phyloP scores from a whole-genome alignment of 2,888 invertebrate genomes.

The Phortica okadai region DNA sequence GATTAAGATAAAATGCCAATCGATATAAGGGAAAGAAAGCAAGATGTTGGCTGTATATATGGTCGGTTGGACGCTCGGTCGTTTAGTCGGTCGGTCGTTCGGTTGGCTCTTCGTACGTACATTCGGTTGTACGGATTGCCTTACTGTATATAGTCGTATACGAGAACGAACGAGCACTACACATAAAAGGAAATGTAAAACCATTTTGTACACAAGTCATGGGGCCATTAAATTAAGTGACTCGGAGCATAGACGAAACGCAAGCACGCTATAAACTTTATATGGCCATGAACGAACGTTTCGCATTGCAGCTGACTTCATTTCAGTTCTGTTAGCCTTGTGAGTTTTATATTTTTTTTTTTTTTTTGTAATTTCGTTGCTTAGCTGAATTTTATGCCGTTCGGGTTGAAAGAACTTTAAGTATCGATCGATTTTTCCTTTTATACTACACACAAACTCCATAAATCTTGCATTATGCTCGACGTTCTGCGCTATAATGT shows the following conservation, averaged over 20 bases:
- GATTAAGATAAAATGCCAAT: constrained; percentile 70
- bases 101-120: constrained; percentile 21
- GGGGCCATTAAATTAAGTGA: constrained; percentile 48
- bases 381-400: too few species aligned
- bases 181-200: constrained; percentile 68
- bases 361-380: too few species aligned
- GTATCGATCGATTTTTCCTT: too few species aligned
- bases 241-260: constrained; percentile 63
- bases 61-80: neutral
- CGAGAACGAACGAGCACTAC: constrained; percentile 28
- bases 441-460: too few species aligned
- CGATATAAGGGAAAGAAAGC: constrained; percentile 69
- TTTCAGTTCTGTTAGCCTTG: too few species aligned
- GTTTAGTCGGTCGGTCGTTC: constrained; percentile 9
- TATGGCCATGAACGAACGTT: neutral
- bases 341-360: too few species aligned
- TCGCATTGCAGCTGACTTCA: too few species aligned
- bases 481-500: too few species aligned
- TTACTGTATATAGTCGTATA: constrained; percentile 18
- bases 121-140: neutral
- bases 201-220: constrained; percentile 71
- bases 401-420: too few species aligned
- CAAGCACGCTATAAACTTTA: constrained; percentile 30
- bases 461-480: too few species aligned
- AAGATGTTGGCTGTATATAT: constrained; percentile 24